Conservation (phyloP, 2,113 vertebrate species). For the Cygnus atratus region DNA sequence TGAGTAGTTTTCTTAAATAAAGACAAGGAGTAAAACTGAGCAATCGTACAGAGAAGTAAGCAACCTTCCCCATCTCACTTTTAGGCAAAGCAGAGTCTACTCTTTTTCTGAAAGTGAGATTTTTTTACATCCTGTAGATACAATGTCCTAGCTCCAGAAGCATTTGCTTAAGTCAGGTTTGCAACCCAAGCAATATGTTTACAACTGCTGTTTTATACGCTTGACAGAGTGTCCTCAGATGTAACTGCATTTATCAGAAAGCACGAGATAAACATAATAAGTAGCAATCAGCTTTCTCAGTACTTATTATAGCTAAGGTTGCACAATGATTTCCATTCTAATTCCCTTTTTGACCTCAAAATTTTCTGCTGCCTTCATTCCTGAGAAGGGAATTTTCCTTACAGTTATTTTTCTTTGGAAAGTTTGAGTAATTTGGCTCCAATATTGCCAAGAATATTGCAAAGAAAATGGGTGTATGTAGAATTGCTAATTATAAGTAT, state of each 20-base stretch:
- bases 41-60: background rate
- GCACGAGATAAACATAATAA: background rate
- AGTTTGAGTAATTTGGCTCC: conserved; percentile 50
- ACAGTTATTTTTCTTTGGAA: conserved; percentile 57
- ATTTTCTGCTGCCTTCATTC: conserved; percentile 44
- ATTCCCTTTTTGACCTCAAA: conserved; percentile 10
- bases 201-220: background rate
- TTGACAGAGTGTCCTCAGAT: background rate
- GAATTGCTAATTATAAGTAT: conserved; percentile 41
- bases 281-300: background rate
- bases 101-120: background rate
- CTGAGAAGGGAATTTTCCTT: conserved; percentile 53
- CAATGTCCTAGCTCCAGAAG: background rate
- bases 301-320: conserved; percentile 17
- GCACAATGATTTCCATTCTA: conserved; percentile 53
- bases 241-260: conserved; percentile 10
- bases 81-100: background rate
- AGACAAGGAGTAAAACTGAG: rapidly evolving
- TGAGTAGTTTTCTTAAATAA: background rate
- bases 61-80: background rate
- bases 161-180: background rate
- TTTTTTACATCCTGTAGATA: background rate
- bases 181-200: background rate
- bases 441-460: conserved; percentile 46
- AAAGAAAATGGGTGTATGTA: conserved; percentile 48